Evolutionary conservation across 2,113 vertebrate genomes (phyloP), one percentile per base, ranked within the genome.

Genomic region (Xenus cinereus): DNA sequence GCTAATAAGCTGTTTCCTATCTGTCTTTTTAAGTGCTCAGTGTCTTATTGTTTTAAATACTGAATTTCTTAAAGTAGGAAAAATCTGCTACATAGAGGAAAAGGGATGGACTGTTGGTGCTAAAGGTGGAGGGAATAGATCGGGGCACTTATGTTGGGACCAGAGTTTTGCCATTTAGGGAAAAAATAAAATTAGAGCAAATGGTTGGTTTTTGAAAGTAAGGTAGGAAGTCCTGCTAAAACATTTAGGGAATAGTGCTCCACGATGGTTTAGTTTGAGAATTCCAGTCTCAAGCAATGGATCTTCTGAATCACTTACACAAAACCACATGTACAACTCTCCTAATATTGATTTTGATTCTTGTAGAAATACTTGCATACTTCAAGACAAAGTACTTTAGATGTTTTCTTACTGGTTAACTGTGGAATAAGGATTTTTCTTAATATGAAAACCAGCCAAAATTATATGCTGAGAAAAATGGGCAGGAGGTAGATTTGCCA

Each of bases 11-110:
- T 71, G 13, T 74, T 95, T 89, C 59, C 83, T 41, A 51, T 80
- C 59, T 91, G 82, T 32, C 51, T 88, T 84, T 71, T 68, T 82
- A 56, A 86, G 26, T 83, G 50, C 68, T 88, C 14, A 41, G 27
- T 71, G 67, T 91, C 62, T 82, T 82, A 84, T 37, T 66, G 15
- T 71, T 77, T 78, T 73, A 90, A 90, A 73, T 87, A 41, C 60
- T 74, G 24, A 64, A 75, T 66, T 79, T 72, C 66, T 81, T 91
- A 46, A 39, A 39, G n/a, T 43, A 54, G 13, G 19, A 6, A 68
- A 68, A 88, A 63, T 84, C 71, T 62, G 35, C 53, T 88, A 8
- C 16, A 16, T 7, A 28, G 17, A 74, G 37, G 39, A 60, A 69
- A 62, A 75, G 32, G 18, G 7, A 27, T 57, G 21, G 27, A 17